Percentiles rank a stretch among this genome's conserved stretches.
Evolutionary conservation across 2,113 vertebrate species (phyloP).

Genomic region (Physeter macrocephalus): DNA sequence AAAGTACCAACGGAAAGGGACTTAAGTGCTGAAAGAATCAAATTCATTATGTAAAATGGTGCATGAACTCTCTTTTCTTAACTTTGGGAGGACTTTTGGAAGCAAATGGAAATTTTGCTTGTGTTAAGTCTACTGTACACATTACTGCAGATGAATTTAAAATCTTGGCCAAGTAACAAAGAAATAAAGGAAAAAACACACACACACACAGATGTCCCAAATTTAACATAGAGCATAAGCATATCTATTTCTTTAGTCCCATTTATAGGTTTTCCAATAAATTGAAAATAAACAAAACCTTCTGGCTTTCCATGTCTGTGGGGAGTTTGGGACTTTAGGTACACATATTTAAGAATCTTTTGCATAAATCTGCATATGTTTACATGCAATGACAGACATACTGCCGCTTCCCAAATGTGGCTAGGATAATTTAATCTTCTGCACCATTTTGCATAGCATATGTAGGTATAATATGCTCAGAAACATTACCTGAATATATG

Average conservation of each 20-base stretch:
- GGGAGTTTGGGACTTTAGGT: conserved; percentile 54
- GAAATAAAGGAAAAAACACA: not conserved
- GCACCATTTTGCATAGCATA: conserved; percentile 63
- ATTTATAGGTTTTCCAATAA: conserved; percentile 58
- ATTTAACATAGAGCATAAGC: conserved; percentile 27
- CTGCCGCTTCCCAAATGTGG: conserved; percentile 50
- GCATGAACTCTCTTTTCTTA: not conserved
- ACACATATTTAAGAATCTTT: conserved; percentile 56
- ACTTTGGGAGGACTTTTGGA: not conserved
- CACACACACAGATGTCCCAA: not conserved
- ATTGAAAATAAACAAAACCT: conserved; percentile 71
- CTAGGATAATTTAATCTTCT: conserved; percentile 64
- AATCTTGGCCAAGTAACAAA: conserved; percentile 30
- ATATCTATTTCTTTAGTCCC: conserved; percentile 41
- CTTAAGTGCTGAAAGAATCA: not conserved
- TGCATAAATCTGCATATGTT: conserved; percentile 64
- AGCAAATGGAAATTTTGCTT: conserved; percentile 39
- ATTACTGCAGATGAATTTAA: conserved; percentile 23
- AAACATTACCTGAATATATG: conserved; percentile 58
- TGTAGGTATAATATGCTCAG: conserved; percentile 54
- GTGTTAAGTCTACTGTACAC: not conserved
- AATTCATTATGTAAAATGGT: conserved; percentile 38
- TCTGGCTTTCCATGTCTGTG: conserved; percentile 54
- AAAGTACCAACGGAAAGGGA: not conserved
- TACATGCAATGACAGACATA: conserved; percentile 67